These are phyloP conservation scores for Calephelis perditalis DNA, from an alignment of 2,888 invertebrate species.

Conservation along the genomic window DNA sequence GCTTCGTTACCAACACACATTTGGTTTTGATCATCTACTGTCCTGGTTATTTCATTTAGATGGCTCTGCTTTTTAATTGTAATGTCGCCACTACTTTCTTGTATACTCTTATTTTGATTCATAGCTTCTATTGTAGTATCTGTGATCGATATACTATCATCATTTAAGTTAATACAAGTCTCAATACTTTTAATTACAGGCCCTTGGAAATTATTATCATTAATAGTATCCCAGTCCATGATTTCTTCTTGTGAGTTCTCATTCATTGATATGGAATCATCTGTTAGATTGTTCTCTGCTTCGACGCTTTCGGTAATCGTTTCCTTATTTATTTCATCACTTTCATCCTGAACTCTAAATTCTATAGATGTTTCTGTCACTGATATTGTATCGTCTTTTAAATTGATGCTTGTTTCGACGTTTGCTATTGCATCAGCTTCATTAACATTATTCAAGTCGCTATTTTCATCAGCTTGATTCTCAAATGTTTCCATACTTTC, in stretches of 20 bases:
- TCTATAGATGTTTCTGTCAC: not conserved
- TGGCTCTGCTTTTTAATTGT: not conserved
- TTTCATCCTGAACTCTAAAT: not conserved
- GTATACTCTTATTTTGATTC: slow-evolving; percentile 7
- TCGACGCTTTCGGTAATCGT: not conserved
- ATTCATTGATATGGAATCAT: not conserved
- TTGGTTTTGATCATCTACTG: not conserved
- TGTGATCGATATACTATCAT: slow-evolving; percentile 25
- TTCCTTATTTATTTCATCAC: not conserved
- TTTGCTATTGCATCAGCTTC: not conserved
- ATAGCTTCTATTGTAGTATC: slow-evolving; percentile 19
- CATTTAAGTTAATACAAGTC: slow-evolving; percentile 25
- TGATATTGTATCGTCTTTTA: slow-evolving; percentile 37
- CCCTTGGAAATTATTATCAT: slow-evolving; percentile 34
- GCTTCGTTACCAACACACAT: not conserved
- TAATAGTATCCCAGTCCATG: slow-evolving; percentile 34
- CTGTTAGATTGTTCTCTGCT: not conserved
- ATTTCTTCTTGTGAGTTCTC: slow-evolving; percentile 1
- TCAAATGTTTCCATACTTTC: slow-evolving; percentile 1
- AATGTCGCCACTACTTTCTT: slow-evolving; percentile 16
- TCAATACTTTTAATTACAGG: slow-evolving; percentile 27
- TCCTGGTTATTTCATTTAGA: not conserved
- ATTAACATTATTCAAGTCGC: not conserved
- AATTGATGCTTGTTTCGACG: slow-evolving; percentile 35
- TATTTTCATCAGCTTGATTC: slow-evolving; percentile 10